These are phyloP conservation scores for Caenorhabditis macrosperma DNA, from an alignment of 2,888 invertebrate species.

Conservation along the genomic window DNA sequence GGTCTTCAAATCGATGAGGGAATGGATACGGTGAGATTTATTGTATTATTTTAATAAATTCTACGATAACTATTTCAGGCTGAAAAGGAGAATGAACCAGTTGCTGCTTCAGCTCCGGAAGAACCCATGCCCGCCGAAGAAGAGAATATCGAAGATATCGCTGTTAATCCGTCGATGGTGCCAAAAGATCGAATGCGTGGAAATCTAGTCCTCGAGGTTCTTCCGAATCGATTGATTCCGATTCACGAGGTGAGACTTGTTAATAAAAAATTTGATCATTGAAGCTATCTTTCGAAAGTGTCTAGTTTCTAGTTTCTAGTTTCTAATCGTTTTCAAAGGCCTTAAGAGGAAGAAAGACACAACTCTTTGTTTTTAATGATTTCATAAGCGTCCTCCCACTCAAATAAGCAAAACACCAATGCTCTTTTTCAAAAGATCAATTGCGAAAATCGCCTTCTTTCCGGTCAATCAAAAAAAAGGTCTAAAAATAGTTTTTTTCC, in stretches of 20 bases:
- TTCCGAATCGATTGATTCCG: slow-evolving; percentile 70
- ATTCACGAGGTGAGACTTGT: slow-evolving; percentile 83
- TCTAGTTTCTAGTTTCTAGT: too few species aligned
- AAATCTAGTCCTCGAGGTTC: slow-evolving; percentile 71
- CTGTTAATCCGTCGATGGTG: background rate
- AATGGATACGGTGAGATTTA: slow-evolving; percentile 12
- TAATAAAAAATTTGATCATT: background rate
- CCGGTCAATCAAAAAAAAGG: background rate
- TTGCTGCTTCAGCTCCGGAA: too few species aligned
- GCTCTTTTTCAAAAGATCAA: slow-evolving; percentile 8
- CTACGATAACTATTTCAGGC: background rate
- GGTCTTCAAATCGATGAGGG: background rate
- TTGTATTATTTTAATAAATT: slow-evolving; percentile 10
- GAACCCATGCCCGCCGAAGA: too few species aligned
- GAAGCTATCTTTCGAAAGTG: too few species aligned
- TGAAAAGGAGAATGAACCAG: slow-evolving; percentile 4
- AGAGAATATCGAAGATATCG: slow-evolving; percentile 13
- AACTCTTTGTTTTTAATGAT: background rate
- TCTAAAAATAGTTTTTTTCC: slow-evolving; percentile 27
- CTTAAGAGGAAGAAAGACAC: too few species aligned
- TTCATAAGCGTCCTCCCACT: background rate
- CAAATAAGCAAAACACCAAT: background rate
- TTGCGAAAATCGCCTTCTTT: background rate
- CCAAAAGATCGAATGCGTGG: slow-evolving; percentile 60
- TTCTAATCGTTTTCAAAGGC: too few species aligned